Conservation (phyloP, 23 tunicate genomes). For the Aplidium turbinatum region DNA sequence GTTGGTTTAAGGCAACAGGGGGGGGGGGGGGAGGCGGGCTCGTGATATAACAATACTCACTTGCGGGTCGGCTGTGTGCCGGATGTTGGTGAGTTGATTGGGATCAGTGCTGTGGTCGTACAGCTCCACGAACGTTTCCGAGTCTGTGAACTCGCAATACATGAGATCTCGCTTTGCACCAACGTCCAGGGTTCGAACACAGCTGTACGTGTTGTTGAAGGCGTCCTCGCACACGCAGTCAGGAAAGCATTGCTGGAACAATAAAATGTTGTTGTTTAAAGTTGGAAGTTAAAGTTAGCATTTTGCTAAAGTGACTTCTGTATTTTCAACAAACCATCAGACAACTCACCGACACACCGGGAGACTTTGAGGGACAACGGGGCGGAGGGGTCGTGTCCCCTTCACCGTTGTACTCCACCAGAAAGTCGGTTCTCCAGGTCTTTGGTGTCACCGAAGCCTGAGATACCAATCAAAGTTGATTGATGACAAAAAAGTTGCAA, state of each 20-base stretch:
- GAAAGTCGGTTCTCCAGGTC: conserved; percentile 81
- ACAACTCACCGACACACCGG: conserved; percentile 89
- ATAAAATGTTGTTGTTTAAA: neutral
- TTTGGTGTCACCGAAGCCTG: conserved; percentile 23
- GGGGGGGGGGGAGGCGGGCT: too few relatives aligned
- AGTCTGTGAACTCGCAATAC: conserved; percentile 95
- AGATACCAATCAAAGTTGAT: too few relatives aligned
- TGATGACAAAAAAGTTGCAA: too few relatives aligned
- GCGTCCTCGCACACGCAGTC: conserved; percentile 99
- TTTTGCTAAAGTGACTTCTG: too few relatives aligned
- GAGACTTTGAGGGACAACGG: conserved; percentile 65
- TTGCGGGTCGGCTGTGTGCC: conserved; percentile 69
- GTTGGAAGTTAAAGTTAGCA: too few relatives aligned
- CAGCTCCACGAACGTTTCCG: conserved; percentile 87
- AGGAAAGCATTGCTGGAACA: conserved; percentile 92
- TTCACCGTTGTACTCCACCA: conserved; percentile 95
- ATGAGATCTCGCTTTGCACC: conserved; percentile 49
- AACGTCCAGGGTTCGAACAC: conserved; percentile 73
- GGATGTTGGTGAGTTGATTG: conserved; percentile 72
- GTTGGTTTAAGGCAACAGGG: too few relatives aligned
- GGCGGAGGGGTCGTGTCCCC: conserved; percentile 39
- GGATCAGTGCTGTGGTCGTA: conserved; percentile 86
- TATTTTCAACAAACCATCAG: too few relatives aligned
- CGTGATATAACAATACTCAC: conserved; percentile 28
- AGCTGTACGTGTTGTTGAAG: conserved; percentile 94